These are phyloP conservation scores for Nothocercus julius DNA, from an alignment of 2,113 vertebrate genomes.

Conservation along the genomic window DNA sequence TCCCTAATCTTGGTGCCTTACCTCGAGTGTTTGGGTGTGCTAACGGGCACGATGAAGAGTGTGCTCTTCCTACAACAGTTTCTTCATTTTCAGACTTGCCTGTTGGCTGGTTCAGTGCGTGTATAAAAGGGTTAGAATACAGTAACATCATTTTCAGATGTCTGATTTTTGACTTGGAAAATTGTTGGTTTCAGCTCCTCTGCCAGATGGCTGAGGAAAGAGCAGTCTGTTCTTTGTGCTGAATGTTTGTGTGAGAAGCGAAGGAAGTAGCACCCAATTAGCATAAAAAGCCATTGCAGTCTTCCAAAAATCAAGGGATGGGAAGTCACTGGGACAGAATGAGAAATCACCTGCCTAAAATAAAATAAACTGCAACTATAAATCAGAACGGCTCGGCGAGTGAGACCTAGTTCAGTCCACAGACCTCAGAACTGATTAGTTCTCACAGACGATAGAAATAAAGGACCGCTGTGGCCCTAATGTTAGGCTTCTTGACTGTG, in stretches of 20 bases:
- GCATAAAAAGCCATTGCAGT: constrained; percentile 61
- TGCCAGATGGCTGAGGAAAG: constrained; percentile 79
- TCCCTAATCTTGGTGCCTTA: background rate
- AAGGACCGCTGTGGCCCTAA: background rate
- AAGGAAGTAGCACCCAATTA: constrained; percentile 71
- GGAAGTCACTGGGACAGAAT: constrained; percentile 14
- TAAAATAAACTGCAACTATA: constrained; percentile 3
- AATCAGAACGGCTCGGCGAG: background rate
- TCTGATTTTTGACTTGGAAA: constrained; percentile 75
- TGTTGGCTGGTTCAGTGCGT: background rate
- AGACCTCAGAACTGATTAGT: background rate
- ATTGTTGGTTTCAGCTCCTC: constrained; percentile 75
- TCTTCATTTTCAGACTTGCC: background rate
- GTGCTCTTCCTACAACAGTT: fast-evolving
- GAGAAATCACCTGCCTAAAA: constrained; percentile 18
- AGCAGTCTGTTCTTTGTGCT: constrained; percentile 70
- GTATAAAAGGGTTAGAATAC: constrained; percentile 32
- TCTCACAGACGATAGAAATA: background rate
- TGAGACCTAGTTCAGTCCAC: background rate
- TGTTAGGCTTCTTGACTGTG: background rate
- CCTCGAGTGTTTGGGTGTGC: background rate
- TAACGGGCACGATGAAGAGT: background rate
- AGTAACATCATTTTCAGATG: constrained; percentile 64
- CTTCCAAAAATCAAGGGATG: constrained; percentile 27
- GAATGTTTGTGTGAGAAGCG: constrained; percentile 69